Conservation (phyloP, 2,113 vertebrate genomes). For the Cyanoramphus novaezelandiae region DNA sequence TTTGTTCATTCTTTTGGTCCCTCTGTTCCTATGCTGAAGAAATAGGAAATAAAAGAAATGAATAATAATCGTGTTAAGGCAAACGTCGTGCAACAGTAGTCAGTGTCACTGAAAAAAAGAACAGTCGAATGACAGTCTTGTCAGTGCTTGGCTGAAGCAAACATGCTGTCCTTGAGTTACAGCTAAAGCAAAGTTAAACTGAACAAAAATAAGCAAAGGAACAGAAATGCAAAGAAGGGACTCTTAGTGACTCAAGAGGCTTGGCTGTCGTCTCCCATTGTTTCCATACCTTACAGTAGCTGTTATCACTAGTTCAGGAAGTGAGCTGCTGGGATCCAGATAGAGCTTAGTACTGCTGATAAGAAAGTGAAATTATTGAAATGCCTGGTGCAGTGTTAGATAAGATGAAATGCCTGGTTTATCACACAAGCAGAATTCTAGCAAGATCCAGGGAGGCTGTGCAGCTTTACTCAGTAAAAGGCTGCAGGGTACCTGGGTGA, state of each 20-base stretch:
- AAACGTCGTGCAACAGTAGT: neutral
- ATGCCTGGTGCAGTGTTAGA: slow-evolving; percentile 72
- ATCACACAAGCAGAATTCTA: slow-evolving; percentile 56
- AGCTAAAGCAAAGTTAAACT: neutral
- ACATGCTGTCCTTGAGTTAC: neutral
- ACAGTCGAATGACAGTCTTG: neutral
- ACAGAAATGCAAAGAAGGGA: neutral
- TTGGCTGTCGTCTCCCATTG: neutral
- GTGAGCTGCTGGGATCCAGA: slow-evolving; percentile 59
- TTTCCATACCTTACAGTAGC: slow-evolving; percentile 19
- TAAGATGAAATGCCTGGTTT: slow-evolving; percentile 77
- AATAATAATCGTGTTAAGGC: neutral
- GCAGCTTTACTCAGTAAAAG: slow-evolving; percentile 37
- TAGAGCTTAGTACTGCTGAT: slow-evolving; percentile 60
- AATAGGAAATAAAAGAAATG: neutral
- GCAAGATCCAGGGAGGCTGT: slow-evolving; percentile 33
- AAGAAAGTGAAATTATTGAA: slow-evolving; percentile 65
- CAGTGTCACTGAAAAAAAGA: neutral
- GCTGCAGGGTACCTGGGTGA: slow-evolving; percentile 6
- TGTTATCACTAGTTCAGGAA: slow-evolving; percentile 76
- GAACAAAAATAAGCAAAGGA: neutral
- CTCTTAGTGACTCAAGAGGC: neutral
- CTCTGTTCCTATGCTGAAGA: neutral
- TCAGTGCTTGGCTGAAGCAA: neutral
- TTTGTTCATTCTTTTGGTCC: neutral